Percentiles rank a stretch among this genome's conserved stretches.
Conservation (phyloP, 2,113 vertebrate genomes). For the Perca schrenkii region DNA sequence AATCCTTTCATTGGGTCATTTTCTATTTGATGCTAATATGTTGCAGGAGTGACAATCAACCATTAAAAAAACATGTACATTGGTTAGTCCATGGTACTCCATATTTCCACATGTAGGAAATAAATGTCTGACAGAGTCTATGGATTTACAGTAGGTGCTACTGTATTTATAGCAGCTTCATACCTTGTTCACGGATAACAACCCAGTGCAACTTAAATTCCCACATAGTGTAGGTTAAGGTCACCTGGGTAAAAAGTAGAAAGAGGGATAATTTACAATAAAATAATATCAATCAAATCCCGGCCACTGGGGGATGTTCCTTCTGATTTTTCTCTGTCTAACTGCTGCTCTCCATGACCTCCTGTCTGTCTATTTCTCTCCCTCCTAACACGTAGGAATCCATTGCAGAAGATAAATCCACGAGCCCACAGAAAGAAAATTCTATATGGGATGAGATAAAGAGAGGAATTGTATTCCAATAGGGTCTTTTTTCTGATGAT, state of each 20-base stretch:
- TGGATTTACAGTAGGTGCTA: background rate
- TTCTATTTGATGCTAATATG: conserved; percentile 18
- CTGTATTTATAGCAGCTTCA: background rate
- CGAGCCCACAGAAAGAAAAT: conserved; percentile 35
- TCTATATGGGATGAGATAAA: conserved; percentile 27
- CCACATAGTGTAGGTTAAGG: conserved; percentile 29
- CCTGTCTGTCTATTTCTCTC: conserved; percentile 26
- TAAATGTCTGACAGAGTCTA: background rate
- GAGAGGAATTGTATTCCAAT: background rate
- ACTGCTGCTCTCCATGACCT: conserved; percentile 24
- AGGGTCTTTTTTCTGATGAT: background rate
- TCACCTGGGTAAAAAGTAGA: conserved; percentile 23
- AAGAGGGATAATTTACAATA: conserved; percentile 21
- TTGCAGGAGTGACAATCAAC: background rate
- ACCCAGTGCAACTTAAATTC: conserved; percentile 41
- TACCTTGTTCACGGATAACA: conserved; percentile 38
- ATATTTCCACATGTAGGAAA: background rate
- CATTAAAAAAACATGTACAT: background rate
- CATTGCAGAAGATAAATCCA: conserved; percentile 45
- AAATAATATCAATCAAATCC: conserved; percentile 54
- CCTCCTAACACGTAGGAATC: conserved; percentile 18
- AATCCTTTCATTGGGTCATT: background rate
- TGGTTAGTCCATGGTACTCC: background rate
- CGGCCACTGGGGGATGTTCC: conserved; percentile 33
- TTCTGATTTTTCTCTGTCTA: background rate